Evolutionary conservation across 2,797 vertebrate genomes (phyloP).

Genomic region (Anas capensis): DNA sequence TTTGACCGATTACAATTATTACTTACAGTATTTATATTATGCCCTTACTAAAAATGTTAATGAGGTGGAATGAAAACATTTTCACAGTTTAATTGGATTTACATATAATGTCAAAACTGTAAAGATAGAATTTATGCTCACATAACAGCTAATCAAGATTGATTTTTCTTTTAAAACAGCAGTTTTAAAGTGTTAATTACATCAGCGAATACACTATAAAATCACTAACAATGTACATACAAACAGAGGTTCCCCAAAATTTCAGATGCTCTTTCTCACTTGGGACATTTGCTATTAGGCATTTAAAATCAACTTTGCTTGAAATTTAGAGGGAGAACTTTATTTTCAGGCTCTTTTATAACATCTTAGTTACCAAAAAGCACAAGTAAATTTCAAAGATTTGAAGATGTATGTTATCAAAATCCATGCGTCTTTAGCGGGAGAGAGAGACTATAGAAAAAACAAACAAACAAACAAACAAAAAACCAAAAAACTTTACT

Average conservation of each 20-base stretch:
- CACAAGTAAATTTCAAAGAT: not conserved
- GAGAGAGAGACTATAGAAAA: not conserved
- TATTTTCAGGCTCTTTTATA: not conserved
- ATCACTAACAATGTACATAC: not conserved
- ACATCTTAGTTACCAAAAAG: not conserved
- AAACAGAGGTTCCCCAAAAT: not conserved
- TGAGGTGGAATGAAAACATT: slow-evolving; percentile 4
- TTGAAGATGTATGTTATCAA: not conserved
- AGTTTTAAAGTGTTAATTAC: slow-evolving; percentile 5
- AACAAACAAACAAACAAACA: too few relatives aligned
- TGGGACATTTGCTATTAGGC: not conserved
- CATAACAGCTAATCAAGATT: slow-evolving; percentile 8
- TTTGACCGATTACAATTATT: not conserved
- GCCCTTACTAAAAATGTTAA: not conserved
- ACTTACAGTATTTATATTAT: not conserved
- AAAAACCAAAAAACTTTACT: too few relatives aligned
- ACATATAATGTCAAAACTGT: not conserved
- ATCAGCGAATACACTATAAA: not conserved
- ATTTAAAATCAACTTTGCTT: not conserved
- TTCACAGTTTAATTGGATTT: slow-evolving; percentile 18
- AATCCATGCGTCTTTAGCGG: not conserved
- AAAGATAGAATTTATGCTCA: not conserved
- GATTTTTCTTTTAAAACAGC: slow-evolving; percentile 1
- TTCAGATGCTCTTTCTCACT: not conserved
- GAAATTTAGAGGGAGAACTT: not conserved